Conservation (phyloP, 2,113 vertebrate species). For the Podarcis muralis region DNA sequence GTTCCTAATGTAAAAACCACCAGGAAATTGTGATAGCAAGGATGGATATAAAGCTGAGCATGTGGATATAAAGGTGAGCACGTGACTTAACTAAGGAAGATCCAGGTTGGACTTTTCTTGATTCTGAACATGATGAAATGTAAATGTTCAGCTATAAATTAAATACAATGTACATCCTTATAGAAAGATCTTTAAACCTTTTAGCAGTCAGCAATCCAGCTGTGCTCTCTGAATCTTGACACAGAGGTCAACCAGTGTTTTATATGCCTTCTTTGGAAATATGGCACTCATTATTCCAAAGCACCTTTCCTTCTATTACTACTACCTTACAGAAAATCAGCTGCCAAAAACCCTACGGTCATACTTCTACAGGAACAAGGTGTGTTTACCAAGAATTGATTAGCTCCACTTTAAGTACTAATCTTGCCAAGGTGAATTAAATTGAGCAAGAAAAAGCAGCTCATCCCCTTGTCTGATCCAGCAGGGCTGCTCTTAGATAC, state of each 20-base stretch:
- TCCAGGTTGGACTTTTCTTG: not conserved
- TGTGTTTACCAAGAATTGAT: not conserved
- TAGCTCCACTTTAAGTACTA: not conserved
- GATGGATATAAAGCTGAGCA: not conserved
- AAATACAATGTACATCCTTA: constrained; percentile 46
- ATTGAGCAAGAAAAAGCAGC: not conserved
- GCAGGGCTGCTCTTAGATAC: too few species aligned
- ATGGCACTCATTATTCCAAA: not conserved
- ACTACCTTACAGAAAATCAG: not conserved
- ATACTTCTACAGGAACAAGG: not conserved
- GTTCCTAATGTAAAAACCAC: not conserved
- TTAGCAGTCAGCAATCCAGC: not conserved
- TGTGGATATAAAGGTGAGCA: not conserved
- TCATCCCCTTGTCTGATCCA: not conserved
- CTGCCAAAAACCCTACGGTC: not conserved
- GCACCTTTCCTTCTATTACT: not conserved
- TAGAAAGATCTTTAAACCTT: not conserved
- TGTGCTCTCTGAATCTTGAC: not conserved
- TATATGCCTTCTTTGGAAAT: not conserved
- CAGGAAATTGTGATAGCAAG: constrained; percentile 2
- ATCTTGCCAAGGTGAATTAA: not conserved
- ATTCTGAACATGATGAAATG: constrained; percentile 32
- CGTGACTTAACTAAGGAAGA: not conserved
- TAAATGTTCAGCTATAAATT: constrained; percentile 59
- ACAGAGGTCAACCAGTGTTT: not conserved